These are phyloP conservation scores for Borostomias antarcticus DNA, from an alignment of 2,797 vertebrate genomes.

Conservation along the genomic window DNA sequence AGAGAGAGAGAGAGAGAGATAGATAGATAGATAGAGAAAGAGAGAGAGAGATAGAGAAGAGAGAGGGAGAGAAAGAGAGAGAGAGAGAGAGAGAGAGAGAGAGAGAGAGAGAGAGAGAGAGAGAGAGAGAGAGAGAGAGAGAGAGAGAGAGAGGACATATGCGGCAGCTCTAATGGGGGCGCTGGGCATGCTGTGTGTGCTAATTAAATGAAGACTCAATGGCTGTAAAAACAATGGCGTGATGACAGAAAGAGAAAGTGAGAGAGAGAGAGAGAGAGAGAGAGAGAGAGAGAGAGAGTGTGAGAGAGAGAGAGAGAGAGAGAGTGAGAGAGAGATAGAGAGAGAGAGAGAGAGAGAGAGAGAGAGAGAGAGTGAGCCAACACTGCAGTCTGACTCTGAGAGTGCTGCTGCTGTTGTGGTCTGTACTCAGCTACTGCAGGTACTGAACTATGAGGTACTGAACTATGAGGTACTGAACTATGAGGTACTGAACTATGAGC, in stretches of 20 bases:
- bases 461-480: not conserved
- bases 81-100: not conserved
- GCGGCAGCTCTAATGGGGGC: conserved; percentile 46
- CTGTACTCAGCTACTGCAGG: not conserved
- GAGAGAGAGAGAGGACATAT: conserved; percentile 48
- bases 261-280: conserved; percentile 14
- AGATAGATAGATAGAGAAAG: not conserved
- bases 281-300: conserved; percentile 5
- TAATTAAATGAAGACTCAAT: conserved; percentile 65
- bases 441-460: not conserved
- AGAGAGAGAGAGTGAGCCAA: not conserved
- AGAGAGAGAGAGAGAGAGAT: not conserved
- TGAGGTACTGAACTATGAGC: not conserved
- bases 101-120: not conserved
- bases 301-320: conserved; percentile 16
- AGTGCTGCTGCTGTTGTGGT: not conserved
- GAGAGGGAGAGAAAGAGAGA: not conserved
- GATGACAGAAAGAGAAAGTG: conserved; percentile 35
- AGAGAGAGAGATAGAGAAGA: not conserved
- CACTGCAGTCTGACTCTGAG: not conserved
- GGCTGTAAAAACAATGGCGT: conserved; percentile 43
- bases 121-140: conserved; percentile 6
- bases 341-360: not conserved
- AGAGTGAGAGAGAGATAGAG: not conserved
- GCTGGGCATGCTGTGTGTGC: conserved; percentile 41